Percentiles rank a stretch among this genome's conserved stretches.
These are phyloP conservation scores for Lamellibrachia satsuma DNA, from an alignment of 2,888 invertebrate species.

Conservation along the genomic window DNA sequence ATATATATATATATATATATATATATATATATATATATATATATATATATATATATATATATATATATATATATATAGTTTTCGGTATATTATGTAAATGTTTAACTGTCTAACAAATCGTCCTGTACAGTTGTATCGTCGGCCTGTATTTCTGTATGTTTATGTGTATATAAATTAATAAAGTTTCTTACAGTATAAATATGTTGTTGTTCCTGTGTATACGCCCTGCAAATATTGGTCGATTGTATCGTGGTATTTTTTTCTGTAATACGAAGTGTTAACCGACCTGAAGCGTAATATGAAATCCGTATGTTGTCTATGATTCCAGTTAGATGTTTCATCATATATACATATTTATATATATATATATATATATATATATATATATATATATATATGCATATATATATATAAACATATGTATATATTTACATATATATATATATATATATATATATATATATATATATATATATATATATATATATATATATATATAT, in stretches of 20 bases:
- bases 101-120: constrained; percentile 17
- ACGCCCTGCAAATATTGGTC: background rate
- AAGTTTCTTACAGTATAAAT: constrained; percentile 13
- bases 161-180: constrained; percentile 17
- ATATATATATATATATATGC: background rate
- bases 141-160: background rate
- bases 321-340: background rate
- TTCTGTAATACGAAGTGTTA: too few relatives aligned
- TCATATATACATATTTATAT: background rate
- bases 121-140: background rate
- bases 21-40: too few relatives aligned
- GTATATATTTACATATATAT: background rate
- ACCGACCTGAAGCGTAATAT: too few relatives aligned
- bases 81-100: background rate
- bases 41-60: too few relatives aligned
- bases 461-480: too few relatives aligned
- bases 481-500: too few relatives aligned
- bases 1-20: too few relatives aligned
- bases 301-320: too few relatives aligned
- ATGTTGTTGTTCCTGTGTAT: background rate
- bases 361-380: background rate
- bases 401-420: background rate
- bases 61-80: background rate
- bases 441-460: too few relatives aligned
- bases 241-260: background rate